These are phyloP conservation scores for Pelmatolapia mariae DNA, from an alignment of 2,113 vertebrate species.

Conservation along the genomic window DNA sequence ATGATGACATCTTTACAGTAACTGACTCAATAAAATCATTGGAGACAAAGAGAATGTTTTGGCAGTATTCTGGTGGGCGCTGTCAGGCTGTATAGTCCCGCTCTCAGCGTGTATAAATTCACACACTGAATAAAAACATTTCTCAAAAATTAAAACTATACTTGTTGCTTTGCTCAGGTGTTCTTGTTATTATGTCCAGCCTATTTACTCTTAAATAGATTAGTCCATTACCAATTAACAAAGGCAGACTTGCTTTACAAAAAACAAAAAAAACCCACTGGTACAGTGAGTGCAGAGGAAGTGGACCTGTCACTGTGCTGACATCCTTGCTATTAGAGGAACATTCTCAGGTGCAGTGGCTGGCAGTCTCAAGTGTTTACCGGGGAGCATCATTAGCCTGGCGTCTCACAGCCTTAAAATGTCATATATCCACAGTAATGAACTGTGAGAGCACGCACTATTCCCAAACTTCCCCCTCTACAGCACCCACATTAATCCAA, in stretches of 20 bases:
- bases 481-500: conserved; percentile 72
- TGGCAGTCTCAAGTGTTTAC: conserved; percentile 70
- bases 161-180: not conserved
- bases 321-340: conserved; percentile 47
- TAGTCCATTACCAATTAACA: conserved; percentile 10
- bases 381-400: conserved; percentile 63
- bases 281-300: not conserved
- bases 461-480: conserved; percentile 65
- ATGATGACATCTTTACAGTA: not conserved
- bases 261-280: rapidly evolving
- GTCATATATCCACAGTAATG: conserved; percentile 74
- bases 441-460: conserved; percentile 62
- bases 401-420: conserved; percentile 69
- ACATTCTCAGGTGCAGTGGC: conserved; percentile 52
- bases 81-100: not conserved
- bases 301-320: conserved; percentile 50
- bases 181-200: not conserved
- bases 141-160: not conserved
- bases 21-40: not conserved
- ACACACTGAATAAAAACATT: not conserved
- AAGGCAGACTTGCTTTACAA: not conserved
- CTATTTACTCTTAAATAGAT: not conserved
- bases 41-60: not conserved
- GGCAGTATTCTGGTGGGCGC: not conserved
- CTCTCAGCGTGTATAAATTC: not conserved